phyloP scores from a whole-genome alignment of 2,888 invertebrate species.

The Drosophila colorata region DNA sequence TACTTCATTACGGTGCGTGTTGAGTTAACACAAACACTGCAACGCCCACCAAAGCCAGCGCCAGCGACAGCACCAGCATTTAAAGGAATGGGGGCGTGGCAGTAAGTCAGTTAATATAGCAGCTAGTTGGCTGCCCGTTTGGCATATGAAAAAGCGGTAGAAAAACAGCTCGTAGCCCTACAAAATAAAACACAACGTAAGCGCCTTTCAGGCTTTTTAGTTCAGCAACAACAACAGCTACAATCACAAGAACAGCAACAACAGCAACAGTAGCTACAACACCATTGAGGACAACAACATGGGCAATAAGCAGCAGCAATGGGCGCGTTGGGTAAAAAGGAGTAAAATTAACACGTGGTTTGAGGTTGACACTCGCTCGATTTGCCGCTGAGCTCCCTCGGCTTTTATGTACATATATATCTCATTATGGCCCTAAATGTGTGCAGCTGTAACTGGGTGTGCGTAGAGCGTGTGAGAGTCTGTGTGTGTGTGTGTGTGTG shows the following conservation, averaged over 20 bases:
- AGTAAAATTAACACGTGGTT: constrained; percentile 79
- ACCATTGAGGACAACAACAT: constrained; percentile 27
- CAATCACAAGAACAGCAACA: constrained; percentile 22
- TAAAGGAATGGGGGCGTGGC: constrained; percentile 57
- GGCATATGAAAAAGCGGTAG: constrained; percentile 48
- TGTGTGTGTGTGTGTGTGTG: constrained; percentile 27
- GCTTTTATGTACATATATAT: constrained; percentile 65
- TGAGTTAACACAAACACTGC: constrained; percentile 49
- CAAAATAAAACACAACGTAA: constrained; percentile 70
- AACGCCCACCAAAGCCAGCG: constrained; percentile 31
- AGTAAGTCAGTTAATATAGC: constrained; percentile 78
- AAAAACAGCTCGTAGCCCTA: constrained; percentile 62
- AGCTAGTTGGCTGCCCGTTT: constrained; percentile 68
- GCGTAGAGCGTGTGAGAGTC: too few species aligned
- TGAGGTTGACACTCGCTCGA: constrained; percentile 74
- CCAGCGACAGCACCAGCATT: constrained; percentile 22
- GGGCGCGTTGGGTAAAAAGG: constrained; percentile 50
- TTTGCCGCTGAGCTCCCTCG: constrained; percentile 65
- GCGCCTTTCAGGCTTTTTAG: constrained; percentile 79
- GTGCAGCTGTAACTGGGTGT: constrained; percentile 23
- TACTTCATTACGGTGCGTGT: constrained; percentile 80
- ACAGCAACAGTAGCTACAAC: constrained; percentile 28
- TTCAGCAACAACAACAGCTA: constrained; percentile 49
- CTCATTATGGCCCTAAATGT: constrained; percentile 74
- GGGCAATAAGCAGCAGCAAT: constrained; percentile 50